Evolutionary conservation across 2,888 invertebrate species (phyloP).

Genomic region (Oscheius sp.): DNA sequence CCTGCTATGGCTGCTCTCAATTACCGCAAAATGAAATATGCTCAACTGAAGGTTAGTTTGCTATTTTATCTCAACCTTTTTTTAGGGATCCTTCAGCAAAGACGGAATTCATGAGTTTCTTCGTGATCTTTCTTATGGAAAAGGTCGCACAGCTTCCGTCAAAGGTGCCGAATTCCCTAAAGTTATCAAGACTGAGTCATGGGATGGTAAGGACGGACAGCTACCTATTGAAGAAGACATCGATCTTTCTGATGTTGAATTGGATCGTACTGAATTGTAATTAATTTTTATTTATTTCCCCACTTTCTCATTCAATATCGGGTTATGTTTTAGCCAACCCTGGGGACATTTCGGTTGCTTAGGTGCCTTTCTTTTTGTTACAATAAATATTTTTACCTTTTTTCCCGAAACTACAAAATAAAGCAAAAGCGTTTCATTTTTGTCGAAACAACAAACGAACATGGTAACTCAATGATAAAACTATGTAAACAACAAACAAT

Average conservation of each 20-base stretch:
- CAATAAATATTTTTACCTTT: no score
- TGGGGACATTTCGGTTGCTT: no score
- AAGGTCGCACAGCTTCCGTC: slow-evolving; percentile 88
- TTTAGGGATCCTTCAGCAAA: slow-evolving; percentile 82
- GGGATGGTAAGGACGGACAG: slow-evolving; percentile 75
- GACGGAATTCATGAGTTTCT: slow-evolving; percentile 95
- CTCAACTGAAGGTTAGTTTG: slow-evolving; percentile 81
- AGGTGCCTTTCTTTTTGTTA: no score
- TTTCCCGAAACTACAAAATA: no score
- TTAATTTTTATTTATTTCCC: slow-evolving; percentile 1
- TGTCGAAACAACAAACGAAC: background rate
- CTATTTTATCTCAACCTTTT: background rate
- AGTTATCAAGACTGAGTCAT: slow-evolving; percentile 69
- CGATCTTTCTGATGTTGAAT: slow-evolving; percentile 73
- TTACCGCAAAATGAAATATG: slow-evolving; percentile 94
- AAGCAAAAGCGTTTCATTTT: no score
- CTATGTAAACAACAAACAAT: slow-evolving; percentile 11
- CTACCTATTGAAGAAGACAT: slow-evolving; percentile 72
- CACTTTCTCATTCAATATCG: no score
- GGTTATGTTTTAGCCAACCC: no score
- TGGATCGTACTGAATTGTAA: slow-evolving; percentile 70
- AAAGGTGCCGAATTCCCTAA: slow-evolving; percentile 77
- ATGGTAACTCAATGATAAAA: slow-evolving; percentile 16
- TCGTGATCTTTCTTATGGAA: slow-evolving; percentile 89
- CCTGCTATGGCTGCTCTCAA: slow-evolving; percentile 97